Conservation (phyloP, 2,888 invertebrate genomes). For the Eupeodes luniger region DNA sequence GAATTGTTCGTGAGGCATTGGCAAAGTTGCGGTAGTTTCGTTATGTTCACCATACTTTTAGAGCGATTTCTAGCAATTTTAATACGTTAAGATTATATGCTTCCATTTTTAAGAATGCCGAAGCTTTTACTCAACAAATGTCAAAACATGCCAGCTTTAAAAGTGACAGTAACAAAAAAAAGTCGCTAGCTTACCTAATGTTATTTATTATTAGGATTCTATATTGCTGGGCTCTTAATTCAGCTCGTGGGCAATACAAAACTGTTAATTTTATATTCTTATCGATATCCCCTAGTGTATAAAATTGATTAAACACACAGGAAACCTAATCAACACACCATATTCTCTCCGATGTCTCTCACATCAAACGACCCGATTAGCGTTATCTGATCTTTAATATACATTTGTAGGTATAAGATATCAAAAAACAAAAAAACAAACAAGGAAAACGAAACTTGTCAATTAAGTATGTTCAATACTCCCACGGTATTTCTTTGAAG, state of each 20-base stretch:
- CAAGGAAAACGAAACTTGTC: conserved; percentile 45
- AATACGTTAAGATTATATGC: no score
- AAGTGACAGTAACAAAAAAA: no score
- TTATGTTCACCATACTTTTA: no score
- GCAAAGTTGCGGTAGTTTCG: no score
- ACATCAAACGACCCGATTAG: conserved; percentile 11
- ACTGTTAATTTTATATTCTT: background rate
- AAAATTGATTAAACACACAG: conserved; percentile 20
- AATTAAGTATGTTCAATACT: conserved; percentile 57
- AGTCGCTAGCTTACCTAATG: no score
- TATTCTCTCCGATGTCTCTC: background rate
- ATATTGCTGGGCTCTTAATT: background rate
- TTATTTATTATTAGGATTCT: no score
- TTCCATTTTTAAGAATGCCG: no score
- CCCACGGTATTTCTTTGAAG: conserved; percentile 58
- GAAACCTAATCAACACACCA: background rate
- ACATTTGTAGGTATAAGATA: background rate
- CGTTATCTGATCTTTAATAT: conserved; percentile 3
- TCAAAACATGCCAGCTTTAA: no score
- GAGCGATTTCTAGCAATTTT: no score
- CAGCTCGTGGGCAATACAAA: background rate
- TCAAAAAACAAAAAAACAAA: conserved; percentile 8
- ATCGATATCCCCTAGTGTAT: background rate
- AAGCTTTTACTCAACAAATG: no score
- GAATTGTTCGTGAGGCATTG: no score